Percentiles rank a stretch among this genome's conserved stretches.
Conservation (phyloP, 2,797 vertebrate species). For the Manis javanica region DNA sequence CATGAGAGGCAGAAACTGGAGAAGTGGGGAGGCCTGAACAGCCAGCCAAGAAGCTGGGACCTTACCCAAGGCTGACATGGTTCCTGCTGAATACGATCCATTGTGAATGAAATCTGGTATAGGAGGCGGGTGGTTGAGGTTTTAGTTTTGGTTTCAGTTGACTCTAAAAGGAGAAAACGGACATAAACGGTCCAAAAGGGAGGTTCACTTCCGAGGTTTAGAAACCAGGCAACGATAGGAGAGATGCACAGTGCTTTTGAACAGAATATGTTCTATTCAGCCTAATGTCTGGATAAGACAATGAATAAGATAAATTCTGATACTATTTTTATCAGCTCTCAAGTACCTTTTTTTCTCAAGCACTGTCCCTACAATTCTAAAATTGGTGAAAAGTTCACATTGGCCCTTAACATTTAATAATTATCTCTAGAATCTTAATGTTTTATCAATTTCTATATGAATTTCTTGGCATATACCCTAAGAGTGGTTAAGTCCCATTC, state of each 20-base stretch:
- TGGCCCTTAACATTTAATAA: not conserved
- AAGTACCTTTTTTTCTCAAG: constrained; percentile 14
- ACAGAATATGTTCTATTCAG: not conserved
- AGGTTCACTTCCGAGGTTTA: not conserved
- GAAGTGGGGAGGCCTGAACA: not conserved
- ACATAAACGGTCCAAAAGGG: not conserved
- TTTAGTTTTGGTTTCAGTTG: constrained; percentile 24
- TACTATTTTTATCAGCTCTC: not conserved
- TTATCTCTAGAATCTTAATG: not conserved
- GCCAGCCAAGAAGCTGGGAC: not conserved
- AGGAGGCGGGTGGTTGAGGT: not conserved
- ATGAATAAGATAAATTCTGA: not conserved
- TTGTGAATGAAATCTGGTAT: not conserved
- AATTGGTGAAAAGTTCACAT: constrained; percentile 19
- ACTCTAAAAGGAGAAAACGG: not conserved
- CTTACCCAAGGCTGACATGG: not conserved
- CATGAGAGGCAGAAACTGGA: not conserved
- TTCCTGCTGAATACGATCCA: not conserved
- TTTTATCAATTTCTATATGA: not conserved
- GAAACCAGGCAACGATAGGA: not conserved
- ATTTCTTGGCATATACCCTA: not conserved
- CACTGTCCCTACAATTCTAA: not conserved
- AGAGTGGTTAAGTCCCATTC: not conserved
- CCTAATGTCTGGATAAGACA: not conserved
- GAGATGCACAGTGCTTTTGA: not conserved